These are phyloP conservation scores for Yponomeuta plumbellus DNA, from an alignment of 2,888 invertebrate species.

Conservation along the genomic window DNA sequence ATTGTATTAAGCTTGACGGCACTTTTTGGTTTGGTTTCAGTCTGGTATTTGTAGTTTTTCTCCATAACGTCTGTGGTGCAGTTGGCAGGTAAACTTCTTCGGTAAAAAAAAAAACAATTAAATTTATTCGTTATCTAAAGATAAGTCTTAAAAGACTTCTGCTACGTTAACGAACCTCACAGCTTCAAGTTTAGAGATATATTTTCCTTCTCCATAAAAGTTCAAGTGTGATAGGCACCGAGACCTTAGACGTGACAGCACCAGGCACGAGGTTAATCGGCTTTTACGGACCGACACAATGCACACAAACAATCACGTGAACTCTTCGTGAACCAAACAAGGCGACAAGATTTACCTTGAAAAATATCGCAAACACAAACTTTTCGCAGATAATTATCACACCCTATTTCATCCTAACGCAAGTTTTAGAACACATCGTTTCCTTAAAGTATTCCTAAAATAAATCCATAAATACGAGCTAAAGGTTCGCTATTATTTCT, in stretches of 20 bases:
- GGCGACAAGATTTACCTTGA: conserved; percentile 29
- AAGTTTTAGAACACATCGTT: conserved; percentile 37
- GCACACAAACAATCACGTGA: conserved; percentile 11
- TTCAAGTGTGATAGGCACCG: not conserved
- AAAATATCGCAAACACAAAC: conserved; percentile 27
- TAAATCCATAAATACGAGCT: not conserved
- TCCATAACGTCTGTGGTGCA: no score
- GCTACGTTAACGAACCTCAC: not conserved
- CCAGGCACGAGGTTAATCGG: not conserved
- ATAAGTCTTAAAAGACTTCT: no score
- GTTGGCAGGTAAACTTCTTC: no score
- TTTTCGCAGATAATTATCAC: conserved; percentile 25
- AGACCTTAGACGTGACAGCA: not conserved
- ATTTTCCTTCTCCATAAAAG: not conserved
- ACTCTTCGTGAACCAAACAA: conserved; percentile 22
- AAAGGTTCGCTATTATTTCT: not conserved
- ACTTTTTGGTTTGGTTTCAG: no score
- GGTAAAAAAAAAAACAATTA: no score
- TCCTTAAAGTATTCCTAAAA: conserved; percentile 20
- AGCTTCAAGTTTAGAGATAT: not conserved
- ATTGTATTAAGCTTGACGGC: no score
- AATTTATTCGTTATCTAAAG: no score
- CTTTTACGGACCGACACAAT: not conserved
- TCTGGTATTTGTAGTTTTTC: no score
- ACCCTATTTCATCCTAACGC: not conserved